phyloP scores from a whole-genome alignment of 2,888 invertebrate genomes.

The Mesorhabditis spiculigera region DNA sequence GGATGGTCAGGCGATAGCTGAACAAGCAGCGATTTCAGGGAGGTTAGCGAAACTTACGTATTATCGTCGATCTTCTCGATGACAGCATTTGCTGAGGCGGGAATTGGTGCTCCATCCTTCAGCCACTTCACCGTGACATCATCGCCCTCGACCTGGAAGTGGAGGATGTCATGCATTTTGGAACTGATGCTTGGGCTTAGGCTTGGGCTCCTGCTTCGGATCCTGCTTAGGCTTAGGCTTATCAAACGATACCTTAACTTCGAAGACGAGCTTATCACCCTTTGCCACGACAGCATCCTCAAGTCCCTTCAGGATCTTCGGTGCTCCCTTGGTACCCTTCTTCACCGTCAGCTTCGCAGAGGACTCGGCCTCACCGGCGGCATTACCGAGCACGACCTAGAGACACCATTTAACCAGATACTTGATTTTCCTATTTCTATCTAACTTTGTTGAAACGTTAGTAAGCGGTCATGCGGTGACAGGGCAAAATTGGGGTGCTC shows the following conservation, averaged over 20 bases:
- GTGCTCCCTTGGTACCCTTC: conserved; percentile 36
- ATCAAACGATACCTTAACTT: conserved; percentile 40
- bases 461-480: too few relatives aligned
- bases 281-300: conserved; percentile 58
- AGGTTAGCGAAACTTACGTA: conserved; percentile 17
- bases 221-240: too few relatives aligned
- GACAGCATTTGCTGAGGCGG: conserved; percentile 43
- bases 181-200: too few relatives aligned
- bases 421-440: neutral
- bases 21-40: too few relatives aligned
- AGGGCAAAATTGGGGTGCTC: too few relatives aligned
- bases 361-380: conserved; percentile 51
- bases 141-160: conserved; percentile 57
- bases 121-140: conserved; percentile 64
- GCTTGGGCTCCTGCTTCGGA: too few relatives aligned
- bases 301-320: conserved; percentile 53
- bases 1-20: conserved; percentile 57
- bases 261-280: conserved; percentile 50
- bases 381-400: conserved; percentile 42
- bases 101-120: conserved; percentile 72
- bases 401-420: neutral
- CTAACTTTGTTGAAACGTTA: too few relatives aligned
- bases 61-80: conserved; percentile 56
- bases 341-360: conserved; percentile 50
- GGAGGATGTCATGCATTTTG: too few relatives aligned